These are phyloP conservation scores for Drosophila nr. fundita DNA, from an alignment of 2,888 invertebrate genomes.

Conservation along the genomic window DNA sequence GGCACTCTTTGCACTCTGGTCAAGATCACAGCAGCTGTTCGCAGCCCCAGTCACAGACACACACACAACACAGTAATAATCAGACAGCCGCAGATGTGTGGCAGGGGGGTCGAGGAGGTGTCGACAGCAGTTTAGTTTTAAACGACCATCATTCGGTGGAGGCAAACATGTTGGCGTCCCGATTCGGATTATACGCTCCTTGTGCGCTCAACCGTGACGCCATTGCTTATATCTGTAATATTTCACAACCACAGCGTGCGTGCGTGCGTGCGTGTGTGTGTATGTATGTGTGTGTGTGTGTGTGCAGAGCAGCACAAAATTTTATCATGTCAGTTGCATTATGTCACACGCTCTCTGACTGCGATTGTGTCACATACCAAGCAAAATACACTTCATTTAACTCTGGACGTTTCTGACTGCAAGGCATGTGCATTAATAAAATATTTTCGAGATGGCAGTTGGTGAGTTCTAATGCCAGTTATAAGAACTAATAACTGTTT, in stretches of 20 bases:
- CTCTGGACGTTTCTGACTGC: constrained; percentile 34
- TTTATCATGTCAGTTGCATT: constrained; percentile 59
- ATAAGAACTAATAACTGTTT: not conserved
- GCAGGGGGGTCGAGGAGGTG: not conserved
- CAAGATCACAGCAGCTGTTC: constrained; percentile 35
- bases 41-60: not conserved
- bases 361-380: constrained; percentile 32
- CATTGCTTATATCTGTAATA: constrained; percentile 36
- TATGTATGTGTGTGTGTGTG: not conserved
- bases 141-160: constrained; percentile 46
- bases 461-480: not conserved
- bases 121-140: constrained; percentile 42
- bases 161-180: not conserved
- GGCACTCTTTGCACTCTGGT: constrained; percentile 8
- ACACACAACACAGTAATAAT: constrained; percentile 51
- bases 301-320: not conserved
- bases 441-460: constrained; percentile 8
- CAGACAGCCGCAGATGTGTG: constrained; percentile 14
- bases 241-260: constrained; percentile 19
- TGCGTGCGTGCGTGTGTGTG: not conserved
- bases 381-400: constrained; percentile 24
- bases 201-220: constrained; percentile 42
- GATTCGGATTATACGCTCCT: constrained; percentile 21
- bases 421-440: constrained; percentile 8
- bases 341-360: constrained; percentile 34